Evolutionary conservation across 2,797 vertebrate species (phyloP).

Genomic region (Sebastes baramenuke): DNA sequence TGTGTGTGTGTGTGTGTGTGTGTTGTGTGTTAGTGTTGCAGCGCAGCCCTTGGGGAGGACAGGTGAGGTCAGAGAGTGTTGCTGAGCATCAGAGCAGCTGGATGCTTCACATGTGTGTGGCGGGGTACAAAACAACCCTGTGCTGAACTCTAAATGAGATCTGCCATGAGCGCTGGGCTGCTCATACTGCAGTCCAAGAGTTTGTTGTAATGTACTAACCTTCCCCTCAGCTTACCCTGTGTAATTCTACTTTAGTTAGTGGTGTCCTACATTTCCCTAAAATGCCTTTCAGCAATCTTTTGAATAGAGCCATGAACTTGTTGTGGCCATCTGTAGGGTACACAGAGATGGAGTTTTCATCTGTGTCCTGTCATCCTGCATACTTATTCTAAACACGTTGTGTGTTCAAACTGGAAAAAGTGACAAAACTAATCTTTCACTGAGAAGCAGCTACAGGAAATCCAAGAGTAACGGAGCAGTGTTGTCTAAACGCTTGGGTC

Average conservation of each 20-base stretch:
- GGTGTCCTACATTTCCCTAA: constrained; percentile 15
- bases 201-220: constrained; percentile 13
- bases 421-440: background rate
- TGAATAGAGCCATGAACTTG: background rate
- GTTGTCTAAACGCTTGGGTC: background rate
- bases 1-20: constrained; percentile 24
- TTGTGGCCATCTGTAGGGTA: background rate
- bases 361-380: background rate
- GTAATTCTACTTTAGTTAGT: background rate
- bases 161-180: constrained; percentile 17
- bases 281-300: constrained; percentile 27
- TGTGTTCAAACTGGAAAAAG: background rate
- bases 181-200: background rate
- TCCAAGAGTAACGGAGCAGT: background rate
- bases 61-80: constrained; percentile 64
- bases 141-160: constrained; percentile 46
- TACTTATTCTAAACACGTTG: background rate
- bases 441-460: background rate
- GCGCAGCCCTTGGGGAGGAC: constrained; percentile 57
- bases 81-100: constrained; percentile 63
- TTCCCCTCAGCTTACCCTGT: constrained; percentile 23
- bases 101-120: constrained; percentile 70
- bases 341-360: background rate
- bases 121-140: constrained; percentile 52
- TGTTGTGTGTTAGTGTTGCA: constrained; percentile 14